Evolutionary conservation across 1,140 invertebrate species (phyloP).

Genomic region (Drosophila micromelanica): DNA sequence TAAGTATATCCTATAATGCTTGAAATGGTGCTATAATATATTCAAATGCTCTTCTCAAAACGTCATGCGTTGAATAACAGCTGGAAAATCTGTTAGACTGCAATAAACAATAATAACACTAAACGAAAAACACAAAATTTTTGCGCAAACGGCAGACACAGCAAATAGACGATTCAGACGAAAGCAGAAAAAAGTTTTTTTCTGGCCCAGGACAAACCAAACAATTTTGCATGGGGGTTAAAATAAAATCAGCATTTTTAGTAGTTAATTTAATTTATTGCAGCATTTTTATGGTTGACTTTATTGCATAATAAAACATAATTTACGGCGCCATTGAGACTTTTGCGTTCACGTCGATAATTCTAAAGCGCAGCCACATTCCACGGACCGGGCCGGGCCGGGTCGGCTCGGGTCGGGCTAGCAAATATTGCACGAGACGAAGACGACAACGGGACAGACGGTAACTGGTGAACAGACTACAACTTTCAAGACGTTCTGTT

Average conservation of each 20-base stretch:
- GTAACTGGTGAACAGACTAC: slow-evolving; percentile 29
- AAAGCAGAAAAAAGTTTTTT: neutral
- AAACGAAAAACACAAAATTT: slow-evolving; percentile 25
- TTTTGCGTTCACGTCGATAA: slow-evolving; percentile 80
- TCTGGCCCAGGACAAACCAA: slow-evolving; percentile 1
- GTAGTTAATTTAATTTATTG: slow-evolving; percentile 85
- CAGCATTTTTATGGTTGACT: slow-evolving; percentile 84
- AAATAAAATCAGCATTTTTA: slow-evolving; percentile 84
- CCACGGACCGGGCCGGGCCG: slow-evolving; percentile 28
- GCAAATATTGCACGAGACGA: slow-evolving; percentile 35
- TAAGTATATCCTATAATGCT: neutral
- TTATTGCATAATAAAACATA: slow-evolving; percentile 85
- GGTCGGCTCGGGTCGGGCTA: slow-evolving; percentile 16
- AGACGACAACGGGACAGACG: slow-evolving; percentile 11
- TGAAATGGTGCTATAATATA: neutral
- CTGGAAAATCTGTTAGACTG: slow-evolving; percentile 17
- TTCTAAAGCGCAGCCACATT: slow-evolving; percentile 76
- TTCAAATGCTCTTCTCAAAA: slow-evolving; percentile 1
- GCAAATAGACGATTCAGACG: slow-evolving; percentile 29
- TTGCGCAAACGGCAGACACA: slow-evolving; percentile 5
- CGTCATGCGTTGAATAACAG: slow-evolving; percentile 6
- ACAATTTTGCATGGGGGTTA: slow-evolving; percentile 60
- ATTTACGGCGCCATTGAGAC: slow-evolving; percentile 84
- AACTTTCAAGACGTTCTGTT: slow-evolving; percentile 43
- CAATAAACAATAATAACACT: slow-evolving; percentile 28